Percentiles rank a stretch among this genome's conserved stretches.
Evolutionary conservation across 1,140 invertebrate species (phyloP).

Genomic region (Babylonia areolata): DNA sequence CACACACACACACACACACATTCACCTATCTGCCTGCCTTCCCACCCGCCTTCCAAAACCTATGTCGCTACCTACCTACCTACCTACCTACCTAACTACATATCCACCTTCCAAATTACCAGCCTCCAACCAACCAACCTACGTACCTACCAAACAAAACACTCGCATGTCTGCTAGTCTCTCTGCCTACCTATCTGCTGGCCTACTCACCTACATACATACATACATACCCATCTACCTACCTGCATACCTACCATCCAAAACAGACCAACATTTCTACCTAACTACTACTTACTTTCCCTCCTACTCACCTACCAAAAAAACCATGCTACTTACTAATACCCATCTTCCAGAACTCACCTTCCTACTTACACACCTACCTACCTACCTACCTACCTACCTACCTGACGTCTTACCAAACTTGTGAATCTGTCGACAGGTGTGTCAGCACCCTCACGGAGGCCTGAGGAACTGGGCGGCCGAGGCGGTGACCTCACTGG

Average conservation of each 20-base stretch:
- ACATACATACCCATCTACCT: too few species aligned
- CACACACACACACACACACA: too few species aligned
- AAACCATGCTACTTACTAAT: not conserved
- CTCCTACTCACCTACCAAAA: not conserved
- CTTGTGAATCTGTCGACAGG: too few species aligned
- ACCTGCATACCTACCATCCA: too few species aligned
- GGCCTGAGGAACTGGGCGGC: slow-evolving; percentile 98
- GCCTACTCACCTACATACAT: too few species aligned
- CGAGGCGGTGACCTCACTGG: slow-evolving; percentile 95
- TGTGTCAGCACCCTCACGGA: slow-evolving; percentile 95
- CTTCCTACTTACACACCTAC: not conserved
- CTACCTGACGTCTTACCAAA: slow-evolving; percentile 37
- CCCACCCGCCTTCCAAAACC: too few species aligned
- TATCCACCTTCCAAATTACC: too few species aligned
- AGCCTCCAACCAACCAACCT: not conserved
- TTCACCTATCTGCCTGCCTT: not conserved
- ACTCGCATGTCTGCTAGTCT: too few species aligned
- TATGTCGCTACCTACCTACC: not conserved
- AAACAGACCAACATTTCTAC: too few species aligned
- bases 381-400: not conserved
- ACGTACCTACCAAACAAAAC: not conserved
- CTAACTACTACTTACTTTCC: too few species aligned
- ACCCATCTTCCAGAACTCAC: not conserved
- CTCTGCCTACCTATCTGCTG: too few species aligned
- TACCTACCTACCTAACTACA: not conserved